Percentiles rank a stretch among this genome's conserved stretches.
Evolutionary conservation across 2,888 invertebrate species (phyloP).

Genomic region (Pilophorus perplexus): DNA sequence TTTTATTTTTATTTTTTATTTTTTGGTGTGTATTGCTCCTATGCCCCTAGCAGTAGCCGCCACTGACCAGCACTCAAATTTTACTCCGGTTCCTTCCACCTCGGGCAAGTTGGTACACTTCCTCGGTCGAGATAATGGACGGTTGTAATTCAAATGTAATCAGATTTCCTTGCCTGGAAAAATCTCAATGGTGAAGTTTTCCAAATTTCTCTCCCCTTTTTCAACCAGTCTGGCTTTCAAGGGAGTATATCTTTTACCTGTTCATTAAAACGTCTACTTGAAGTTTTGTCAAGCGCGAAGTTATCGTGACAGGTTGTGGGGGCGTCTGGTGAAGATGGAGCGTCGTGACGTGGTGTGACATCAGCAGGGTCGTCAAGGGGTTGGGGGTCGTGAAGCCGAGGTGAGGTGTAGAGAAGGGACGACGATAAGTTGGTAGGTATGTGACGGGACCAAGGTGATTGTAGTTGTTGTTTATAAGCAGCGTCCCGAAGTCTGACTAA

Average conservation of each 20-base stretch:
- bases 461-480: constrained; percentile 8
- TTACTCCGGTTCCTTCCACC: too few relatives aligned
- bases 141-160: too few relatives aligned
- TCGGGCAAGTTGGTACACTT: too few relatives aligned
- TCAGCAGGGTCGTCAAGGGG: not conserved
- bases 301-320: not conserved
- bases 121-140: too few relatives aligned
- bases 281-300: not conserved
- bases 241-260: not conserved
- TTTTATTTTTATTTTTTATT: too few relatives aligned
- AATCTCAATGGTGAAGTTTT: too few relatives aligned
- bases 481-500: not conserved
- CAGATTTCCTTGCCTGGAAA: too few relatives aligned
- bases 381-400: not conserved
- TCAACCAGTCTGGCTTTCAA: not conserved
- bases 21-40: too few relatives aligned
- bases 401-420: not conserved
- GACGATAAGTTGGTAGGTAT: not conserved
- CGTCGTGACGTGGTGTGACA: constrained; percentile 3
- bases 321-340: not conserved
- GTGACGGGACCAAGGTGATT: constrained; percentile 6
- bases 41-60: too few relatives aligned
- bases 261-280: not conserved
- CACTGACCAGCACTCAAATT: too few relatives aligned
- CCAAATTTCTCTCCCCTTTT: too few relatives aligned